Base-by-base conservation (phyloP, 2,113 vertebrate genomes). In the Eulemur macaco region DNA sequence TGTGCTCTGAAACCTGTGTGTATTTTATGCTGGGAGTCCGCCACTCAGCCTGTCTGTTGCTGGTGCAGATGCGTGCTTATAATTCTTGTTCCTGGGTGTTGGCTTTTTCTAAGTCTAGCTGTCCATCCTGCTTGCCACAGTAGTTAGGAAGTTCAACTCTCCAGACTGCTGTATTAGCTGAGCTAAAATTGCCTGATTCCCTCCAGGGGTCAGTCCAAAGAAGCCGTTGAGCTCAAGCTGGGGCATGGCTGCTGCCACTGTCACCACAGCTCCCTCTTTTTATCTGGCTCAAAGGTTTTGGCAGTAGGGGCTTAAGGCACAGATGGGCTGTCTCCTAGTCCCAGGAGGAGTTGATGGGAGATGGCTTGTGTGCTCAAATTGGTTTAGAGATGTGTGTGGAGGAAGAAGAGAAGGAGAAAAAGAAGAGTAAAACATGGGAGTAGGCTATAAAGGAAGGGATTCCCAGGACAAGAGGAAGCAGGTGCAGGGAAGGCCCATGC, bases 81-180 rank as follows among this genome's bases (percentile, higher is more conserved):
- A n/a, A 31, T 66, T 92, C 88, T 73, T 14, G 4, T 64, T 58
- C 42, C 47, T 39, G 14, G 9, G 64, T 64, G 73, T 93, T 86
- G 74, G 37, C 68, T 89, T 83, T 95, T 47, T 60, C 69, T 63
- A 66, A 71, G 12, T 85, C 71, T 89, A 71, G 52, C 71, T 52
- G 96, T 92, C 78, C 66, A 82, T 91, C 64, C 91, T 77, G 47
- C 54, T 88, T 3, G 0, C 82, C 52, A 54, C 52, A 78, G 52
- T 37, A 15, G 77, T 97, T 89, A 77, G 71, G 85, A 95, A 96
- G 71, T 63, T 52, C n/a, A 82, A 12, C 39, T 74, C 50, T 89
- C 58, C 29, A 42, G 50, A 80, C 50, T 82, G 63, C 23, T 78
- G 69, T 89, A 80, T 86, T n/a, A 87, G 58, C 37, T 27, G n/a